Evolutionary conservation across 1,140 invertebrate genomes (phyloP).

Genomic region (Gryllus bimaculatus): DNA sequence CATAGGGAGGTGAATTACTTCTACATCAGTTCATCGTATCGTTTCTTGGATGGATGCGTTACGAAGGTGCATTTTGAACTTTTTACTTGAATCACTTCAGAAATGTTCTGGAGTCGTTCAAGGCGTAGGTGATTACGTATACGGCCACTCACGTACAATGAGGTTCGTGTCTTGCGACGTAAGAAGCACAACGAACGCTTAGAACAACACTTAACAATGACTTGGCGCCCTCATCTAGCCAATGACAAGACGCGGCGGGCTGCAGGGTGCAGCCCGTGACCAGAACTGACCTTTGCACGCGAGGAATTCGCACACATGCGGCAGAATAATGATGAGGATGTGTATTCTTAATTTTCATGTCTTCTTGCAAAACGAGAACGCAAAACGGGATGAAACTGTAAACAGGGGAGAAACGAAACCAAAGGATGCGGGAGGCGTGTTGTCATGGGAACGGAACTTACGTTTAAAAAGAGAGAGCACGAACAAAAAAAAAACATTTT

Average conservation of each 20-base stretch:
- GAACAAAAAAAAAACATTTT: not conserved
- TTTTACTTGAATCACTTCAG: not conserved
- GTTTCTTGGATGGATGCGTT: not conserved
- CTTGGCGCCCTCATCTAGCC: not conserved
- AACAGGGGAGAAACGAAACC: not conserved
- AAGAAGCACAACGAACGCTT: not conserved
- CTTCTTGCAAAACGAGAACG: not conserved
- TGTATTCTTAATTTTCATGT: slow-evolving; percentile 6
- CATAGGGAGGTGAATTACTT: not conserved
- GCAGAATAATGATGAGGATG: not conserved
- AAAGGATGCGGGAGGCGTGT: not conserved
- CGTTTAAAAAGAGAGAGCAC: not conserved
- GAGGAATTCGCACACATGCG: not conserved
- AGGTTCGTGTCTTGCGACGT: not conserved
- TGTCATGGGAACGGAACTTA: not conserved
- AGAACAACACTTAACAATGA: not conserved
- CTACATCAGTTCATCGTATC: not conserved
- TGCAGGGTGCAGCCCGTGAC: not conserved
- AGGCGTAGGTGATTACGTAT: not conserved
- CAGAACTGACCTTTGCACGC: not conserved
- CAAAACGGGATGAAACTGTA: not conserved
- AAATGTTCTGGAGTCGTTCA: not conserved
- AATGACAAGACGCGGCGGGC: not conserved
- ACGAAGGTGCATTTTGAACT: not conserved
- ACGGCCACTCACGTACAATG: not conserved